Conservation (phyloP, 2,113 vertebrate species). For the Onychostruthus taczanowskii region DNA sequence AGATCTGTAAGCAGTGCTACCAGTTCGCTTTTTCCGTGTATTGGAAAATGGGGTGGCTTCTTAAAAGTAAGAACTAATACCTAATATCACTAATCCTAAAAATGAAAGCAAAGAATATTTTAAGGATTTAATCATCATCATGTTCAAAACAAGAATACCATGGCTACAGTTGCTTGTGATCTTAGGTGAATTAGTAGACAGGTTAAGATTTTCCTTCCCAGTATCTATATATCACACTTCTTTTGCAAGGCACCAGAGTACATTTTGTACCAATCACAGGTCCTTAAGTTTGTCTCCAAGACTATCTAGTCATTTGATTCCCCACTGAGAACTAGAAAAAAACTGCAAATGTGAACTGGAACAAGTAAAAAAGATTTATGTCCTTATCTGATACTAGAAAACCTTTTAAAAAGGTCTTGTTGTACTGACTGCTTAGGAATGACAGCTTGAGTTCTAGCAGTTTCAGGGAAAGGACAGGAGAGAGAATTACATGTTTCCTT, state of each 20-base stretch:
- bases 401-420: not conserved
- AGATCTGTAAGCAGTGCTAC: not conserved
- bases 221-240: not conserved
- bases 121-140: not conserved
- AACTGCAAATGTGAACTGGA: not conserved
- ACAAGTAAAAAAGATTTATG: not conserved
- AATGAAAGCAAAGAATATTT: not conserved
- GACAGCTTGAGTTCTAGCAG: not conserved
- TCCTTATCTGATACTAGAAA: not conserved
- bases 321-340: not conserved
- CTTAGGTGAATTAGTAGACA: not conserved
- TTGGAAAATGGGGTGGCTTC: not conserved
- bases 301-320: not conserved
- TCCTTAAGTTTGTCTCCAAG: not conserved
- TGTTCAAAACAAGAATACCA: not conserved
- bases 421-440: not conserved
- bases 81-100: not conserved
- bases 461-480: not conserved
- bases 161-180: not conserved
- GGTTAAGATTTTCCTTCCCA: not conserved
- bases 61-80: not conserved
- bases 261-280: not conserved
- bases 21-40: not conserved
- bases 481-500: not conserved
- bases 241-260: not conserved